Base-by-base conservation (phyloP, 2,888 invertebrate genomes). In the Cephus pygmeus region DNA sequence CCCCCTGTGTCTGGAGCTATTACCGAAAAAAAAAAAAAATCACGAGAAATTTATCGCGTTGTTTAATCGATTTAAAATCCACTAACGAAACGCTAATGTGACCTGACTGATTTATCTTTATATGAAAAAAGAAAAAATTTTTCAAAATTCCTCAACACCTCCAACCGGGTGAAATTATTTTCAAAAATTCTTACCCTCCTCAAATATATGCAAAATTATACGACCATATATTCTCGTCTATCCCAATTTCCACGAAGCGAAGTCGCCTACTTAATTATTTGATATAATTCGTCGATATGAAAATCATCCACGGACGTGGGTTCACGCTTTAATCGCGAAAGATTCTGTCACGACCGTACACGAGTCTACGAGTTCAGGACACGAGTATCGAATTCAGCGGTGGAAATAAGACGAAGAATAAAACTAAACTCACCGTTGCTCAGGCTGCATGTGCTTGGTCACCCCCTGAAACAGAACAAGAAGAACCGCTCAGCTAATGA, bases 401-500 rank as follows among this genome's bases (percentile, higher is more conserved):
- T 23, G 56, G 23, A 23, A 56, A 56, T 56, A 6, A 56, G 56
- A 56, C 56, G 56, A 56, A 23, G 23, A 56, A 23, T 23, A 56
- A 56, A 56, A 56, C 56, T 31, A 35, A 23, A 87, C 90, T 90
- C 78, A 90, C 90, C 83, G 86, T 77, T 90, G 71, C 6, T 84
- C 74, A 1, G 83, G 81, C 73, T 83, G 78, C 34, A 90, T 80
- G 68, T 84, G 84, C 74, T 78, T 83, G 73, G 77, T 76, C 75
- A 87, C 76, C 4, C 80, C 31, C 90, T 90, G 88, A 81, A 90
- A 90, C 85, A 88, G 81, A 87, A 84, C 85, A 79, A 78, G 73
- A 81, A 75, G 75, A 76, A 71, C 33, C 31, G 34, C 71, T 71
- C 71, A 71, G 76, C 75, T 79, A 81, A 80, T 78, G 77, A 81